phyloP scores from a whole-genome alignment of 2,797 vertebrate species.

The Lophius americanus region DNA sequence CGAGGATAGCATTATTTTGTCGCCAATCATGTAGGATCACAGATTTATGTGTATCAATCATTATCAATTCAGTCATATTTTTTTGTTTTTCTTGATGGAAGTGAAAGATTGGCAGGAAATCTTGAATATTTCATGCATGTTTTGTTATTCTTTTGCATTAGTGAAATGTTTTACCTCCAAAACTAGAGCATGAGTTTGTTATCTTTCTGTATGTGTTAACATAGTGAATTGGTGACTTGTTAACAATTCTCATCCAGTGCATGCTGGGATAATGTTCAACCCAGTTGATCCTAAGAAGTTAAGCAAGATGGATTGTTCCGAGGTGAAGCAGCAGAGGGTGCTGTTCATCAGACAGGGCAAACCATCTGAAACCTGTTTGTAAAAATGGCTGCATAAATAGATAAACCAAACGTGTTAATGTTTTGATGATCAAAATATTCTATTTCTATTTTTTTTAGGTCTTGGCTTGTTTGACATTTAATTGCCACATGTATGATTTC shows the following conservation, averaged over 20 bases:
- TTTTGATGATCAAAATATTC: slow-evolving; percentile 9
- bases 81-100: too few relatives aligned
- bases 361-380: not conserved
- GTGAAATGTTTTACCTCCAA: too few relatives aligned
- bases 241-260: slow-evolving; percentile 6
- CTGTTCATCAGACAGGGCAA: slow-evolving; percentile 65
- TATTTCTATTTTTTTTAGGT: not conserved
- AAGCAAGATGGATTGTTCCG: slow-evolving; percentile 16
- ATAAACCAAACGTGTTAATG: slow-evolving; percentile 4
- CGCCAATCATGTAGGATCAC: too few relatives aligned
- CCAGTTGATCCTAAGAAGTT: slow-evolving; percentile 6
- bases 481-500: not conserved
- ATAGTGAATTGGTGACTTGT: slow-evolving; percentile 6
- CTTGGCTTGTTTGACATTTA: slow-evolving; percentile 4
- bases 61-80: too few relatives aligned
- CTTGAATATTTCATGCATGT: too few relatives aligned
- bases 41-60: too few relatives aligned
- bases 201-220: not conserved
- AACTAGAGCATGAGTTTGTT: not conserved
- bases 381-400: too few relatives aligned
- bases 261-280: slow-evolving; percentile 21
- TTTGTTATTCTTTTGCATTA: not conserved
- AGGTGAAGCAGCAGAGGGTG: slow-evolving; percentile 74
- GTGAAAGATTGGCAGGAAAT: too few relatives aligned
- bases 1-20: too few relatives aligned